Percentiles rank a stretch among this genome's conserved stretches.
phyloP scores from a whole-genome alignment of 2,888 invertebrate genomes.

The Cheilosia variabilis region DNA sequence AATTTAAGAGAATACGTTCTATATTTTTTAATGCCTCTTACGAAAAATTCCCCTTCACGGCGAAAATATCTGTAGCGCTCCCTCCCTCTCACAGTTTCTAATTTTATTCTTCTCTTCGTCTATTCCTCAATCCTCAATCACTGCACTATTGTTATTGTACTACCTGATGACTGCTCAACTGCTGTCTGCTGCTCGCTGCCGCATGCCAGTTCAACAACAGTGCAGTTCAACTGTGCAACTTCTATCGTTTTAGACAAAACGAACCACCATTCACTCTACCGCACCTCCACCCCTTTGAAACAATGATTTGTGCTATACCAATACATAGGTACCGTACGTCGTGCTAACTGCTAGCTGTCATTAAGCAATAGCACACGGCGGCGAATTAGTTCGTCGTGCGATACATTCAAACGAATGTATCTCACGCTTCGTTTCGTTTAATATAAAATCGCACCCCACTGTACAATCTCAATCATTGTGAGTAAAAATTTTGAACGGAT shows the following conservation, averaged over 20 bases:
- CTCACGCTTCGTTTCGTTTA: constrained; percentile 42
- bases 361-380: background rate
- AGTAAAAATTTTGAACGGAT: constrained; percentile 79
- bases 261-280: no score
- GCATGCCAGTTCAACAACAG: no score
- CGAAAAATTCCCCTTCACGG: background rate
- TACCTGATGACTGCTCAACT: no score
- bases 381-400: constrained; percentile 23
- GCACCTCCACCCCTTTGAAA: background rate
- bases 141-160: constrained; percentile 5
- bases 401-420: background rate
- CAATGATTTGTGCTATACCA: background rate
- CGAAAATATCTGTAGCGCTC: constrained; percentile 39
- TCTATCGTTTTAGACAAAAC: no score
- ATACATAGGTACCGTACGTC: background rate
- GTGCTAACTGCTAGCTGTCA: background rate
- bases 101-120: background rate
- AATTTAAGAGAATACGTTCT: background rate
- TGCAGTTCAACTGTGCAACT: no score
- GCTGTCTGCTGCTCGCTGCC: no score
- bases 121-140: background rate
- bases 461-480: constrained; percentile 78
- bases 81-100: constrained; percentile 1
- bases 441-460: constrained; percentile 78
- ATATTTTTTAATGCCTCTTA: background rate